These are phyloP conservation scores for Tadarida brasiliensis DNA, from an alignment of 2,797 vertebrate genomes.

Conservation along the genomic window DNA sequence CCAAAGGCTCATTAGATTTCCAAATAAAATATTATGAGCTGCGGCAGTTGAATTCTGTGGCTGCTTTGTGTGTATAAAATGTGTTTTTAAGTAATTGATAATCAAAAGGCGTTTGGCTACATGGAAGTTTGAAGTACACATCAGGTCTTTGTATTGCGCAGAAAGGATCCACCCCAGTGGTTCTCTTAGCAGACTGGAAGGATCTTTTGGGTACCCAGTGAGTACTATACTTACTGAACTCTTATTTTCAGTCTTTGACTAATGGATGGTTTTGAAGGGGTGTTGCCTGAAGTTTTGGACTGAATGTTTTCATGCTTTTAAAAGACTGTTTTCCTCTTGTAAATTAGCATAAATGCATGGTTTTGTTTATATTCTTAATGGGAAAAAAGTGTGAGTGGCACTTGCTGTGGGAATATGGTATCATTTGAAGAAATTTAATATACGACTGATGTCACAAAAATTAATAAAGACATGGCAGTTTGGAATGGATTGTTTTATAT, in stretches of 20 bases:
- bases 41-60: background rate
- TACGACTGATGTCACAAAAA: constrained; percentile 13
- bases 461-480: constrained; percentile 4
- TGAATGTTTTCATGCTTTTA: constrained; percentile 27
- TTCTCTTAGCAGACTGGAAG: background rate
- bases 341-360: background rate
- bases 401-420: constrained; percentile 6
- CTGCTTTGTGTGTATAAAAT: background rate
- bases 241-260: background rate
- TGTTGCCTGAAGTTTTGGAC: background rate
- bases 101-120: background rate
- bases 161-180: background rate
- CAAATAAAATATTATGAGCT: background rate
- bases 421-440: constrained; percentile 62
- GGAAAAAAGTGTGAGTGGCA: background rate
- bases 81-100: background rate
- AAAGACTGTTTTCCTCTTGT: background rate
- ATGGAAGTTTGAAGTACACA: background rate
- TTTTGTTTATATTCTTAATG: constrained; percentile 40
- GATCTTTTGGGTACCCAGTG: background rate
- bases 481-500: constrained; percentile 31
- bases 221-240: background rate
- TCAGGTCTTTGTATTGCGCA: background rate
- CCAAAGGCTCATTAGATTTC: constrained; percentile 10
- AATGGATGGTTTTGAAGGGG: background rate